A percentile compares a stretch with the other conserved stretches of the same genome.
Conservation (phyloP, 1,140 invertebrate genomes). For the Pseudomyrmex cubaensis region DNA sequence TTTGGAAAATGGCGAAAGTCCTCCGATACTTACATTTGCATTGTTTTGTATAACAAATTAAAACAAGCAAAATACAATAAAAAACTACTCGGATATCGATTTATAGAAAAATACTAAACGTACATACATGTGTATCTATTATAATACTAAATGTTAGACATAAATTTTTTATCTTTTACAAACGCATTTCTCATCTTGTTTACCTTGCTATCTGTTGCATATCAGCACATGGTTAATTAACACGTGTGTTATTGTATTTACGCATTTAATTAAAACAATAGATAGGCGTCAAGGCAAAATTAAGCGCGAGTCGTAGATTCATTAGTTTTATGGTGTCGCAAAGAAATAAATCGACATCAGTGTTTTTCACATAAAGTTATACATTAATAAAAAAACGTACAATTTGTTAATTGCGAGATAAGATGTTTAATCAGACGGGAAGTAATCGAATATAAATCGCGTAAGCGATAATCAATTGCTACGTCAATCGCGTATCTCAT, state of each 20-base stretch:
- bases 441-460: slow-evolving; percentile 27
- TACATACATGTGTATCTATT: no score
- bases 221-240: background rate
- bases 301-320: background rate
- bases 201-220: slow-evolving; percentile 13
- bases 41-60: no score
- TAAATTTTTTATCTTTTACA: background rate
- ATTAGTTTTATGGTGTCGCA: background rate
- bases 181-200: slow-evolving; percentile 31
- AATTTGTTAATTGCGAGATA: slow-evolving; percentile 14
- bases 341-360: slow-evolving; percentile 4
- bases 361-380: no score
- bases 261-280: background rate
- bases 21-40: no score
- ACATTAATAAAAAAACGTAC: background rate
- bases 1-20: no score
- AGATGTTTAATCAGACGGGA: slow-evolving; percentile 15
- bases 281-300: background rate
- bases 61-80: no score
- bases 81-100: no score
- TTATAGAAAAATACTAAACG: no score
- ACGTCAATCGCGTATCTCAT: background rate
- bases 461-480: slow-evolving; percentile 28
- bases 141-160: no score
- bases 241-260: slow-evolving; percentile 1